phyloP scores from a whole-genome alignment of 2,113 vertebrate species.

The Aplodontia rufa region DNA sequence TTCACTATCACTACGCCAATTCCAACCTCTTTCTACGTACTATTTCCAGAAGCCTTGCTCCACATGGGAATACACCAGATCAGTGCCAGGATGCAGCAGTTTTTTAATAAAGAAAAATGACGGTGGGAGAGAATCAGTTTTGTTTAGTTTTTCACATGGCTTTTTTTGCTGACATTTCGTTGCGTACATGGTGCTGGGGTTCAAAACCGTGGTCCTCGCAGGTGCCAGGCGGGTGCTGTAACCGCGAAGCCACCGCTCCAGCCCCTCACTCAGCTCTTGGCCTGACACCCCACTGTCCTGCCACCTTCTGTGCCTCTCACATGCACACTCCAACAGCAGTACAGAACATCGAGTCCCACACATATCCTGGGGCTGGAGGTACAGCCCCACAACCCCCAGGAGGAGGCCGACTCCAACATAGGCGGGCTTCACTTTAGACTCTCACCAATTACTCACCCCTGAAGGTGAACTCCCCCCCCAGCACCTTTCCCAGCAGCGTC shows the following conservation, averaged over 20 bases:
- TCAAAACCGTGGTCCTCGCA: no score
- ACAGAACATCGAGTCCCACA: background rate
- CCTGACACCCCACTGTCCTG: background rate
- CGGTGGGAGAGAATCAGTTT: no score
- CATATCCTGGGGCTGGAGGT: background rate
- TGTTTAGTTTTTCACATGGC: no score
- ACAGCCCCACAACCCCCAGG: background rate
- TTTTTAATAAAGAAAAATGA: no score
- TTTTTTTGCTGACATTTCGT: no score
- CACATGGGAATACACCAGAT: background rate
- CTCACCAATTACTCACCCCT: background rate
- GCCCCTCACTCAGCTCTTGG: background rate
- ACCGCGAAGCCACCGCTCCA: no score
- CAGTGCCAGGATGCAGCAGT: background rate
- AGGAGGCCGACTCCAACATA: background rate
- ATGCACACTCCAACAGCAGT: background rate
- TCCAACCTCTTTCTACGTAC: background rate
- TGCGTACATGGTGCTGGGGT: no score
- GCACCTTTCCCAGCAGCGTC: conserved; percentile 35
- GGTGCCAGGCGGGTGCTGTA: no score
- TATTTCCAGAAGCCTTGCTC: background rate
- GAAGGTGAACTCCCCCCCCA: background rate
- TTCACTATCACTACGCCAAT: background rate
- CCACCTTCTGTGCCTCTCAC: background rate
- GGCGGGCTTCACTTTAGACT: background rate